Base-by-base conservation (phyloP, 2,113 vertebrate species). In the Lutjanus erythropterus region DNA sequence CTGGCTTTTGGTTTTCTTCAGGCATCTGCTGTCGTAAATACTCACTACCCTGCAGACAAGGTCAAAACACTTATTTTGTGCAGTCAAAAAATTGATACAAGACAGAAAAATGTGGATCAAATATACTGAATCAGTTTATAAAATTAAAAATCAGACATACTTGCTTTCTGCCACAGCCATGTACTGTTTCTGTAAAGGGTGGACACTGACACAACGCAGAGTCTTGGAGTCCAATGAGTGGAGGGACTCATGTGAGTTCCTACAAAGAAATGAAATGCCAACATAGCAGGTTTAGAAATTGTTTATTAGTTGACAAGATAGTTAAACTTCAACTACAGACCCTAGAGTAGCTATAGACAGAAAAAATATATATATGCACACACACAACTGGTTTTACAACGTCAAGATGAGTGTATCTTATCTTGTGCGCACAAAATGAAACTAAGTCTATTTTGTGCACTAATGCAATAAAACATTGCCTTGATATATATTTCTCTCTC, bases 151-250 rank as follows among this genome's bases (percentile, higher is more conserved):
- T 46, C 15, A 29, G 41, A 87, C 94, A 0, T 93, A 98, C 97
- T 50, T 35, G 0, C 67, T 88, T 84, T 95, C 96, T 47, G 97
- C 95, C 35, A 95, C 95, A 6, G 96, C 18, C 82, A 97, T 96
- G 84, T 97, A 96, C 1, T 98, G 95, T 35, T 76, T 96, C 1
- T 94, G 75, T 60, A 96, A 4, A 0, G 98, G 97, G 71, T 98
- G 97, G 21, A 97, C 95, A 0, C 94, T 95, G 7, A 98, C 91
- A 12, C 96, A 96, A 52, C 96, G 94, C 19, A 96, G 69, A 5
- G 70, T 78, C 2, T 33, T 89, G 52, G 92, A 42, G 80, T 95
- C 91, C 23, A 96, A 65, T 27, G 78, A 76, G 3, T 92, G 91
- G 3, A 89, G 78, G 1, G 95, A 94, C 89, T 97, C 95, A 0